Evolutionary conservation across 2,113 vertebrate genomes (phyloP).

Genomic region (Platysternon megacephalum): DNA sequence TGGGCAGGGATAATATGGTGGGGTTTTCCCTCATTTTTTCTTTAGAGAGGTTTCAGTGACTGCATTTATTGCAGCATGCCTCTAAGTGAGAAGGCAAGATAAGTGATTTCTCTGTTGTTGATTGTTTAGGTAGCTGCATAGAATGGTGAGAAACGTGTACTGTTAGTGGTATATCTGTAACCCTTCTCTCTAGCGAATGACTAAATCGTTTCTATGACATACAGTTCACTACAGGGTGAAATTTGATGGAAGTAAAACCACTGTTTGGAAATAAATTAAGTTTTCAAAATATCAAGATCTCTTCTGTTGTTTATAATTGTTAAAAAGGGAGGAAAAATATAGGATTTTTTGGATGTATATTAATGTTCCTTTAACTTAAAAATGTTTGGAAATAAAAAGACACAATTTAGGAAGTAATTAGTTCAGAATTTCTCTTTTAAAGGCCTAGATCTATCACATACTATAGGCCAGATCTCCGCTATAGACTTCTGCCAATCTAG

Average conservation of each 20-base stretch:
- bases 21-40: not conserved
- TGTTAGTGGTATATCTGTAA: not conserved
- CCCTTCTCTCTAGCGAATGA: not conserved
- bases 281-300: not conserved
- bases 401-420: not conserved
- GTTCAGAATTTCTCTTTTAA: not conserved
- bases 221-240: not conserved
- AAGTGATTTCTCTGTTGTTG: not conserved
- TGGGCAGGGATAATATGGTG: not conserved
- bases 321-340: fast-evolving
- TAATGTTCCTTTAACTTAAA: not conserved
- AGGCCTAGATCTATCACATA: not conserved
- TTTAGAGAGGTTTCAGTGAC: not conserved
- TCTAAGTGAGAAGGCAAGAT: not conserved
- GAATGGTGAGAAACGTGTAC: not conserved
- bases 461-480: not conserved
- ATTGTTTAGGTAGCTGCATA: not conserved
- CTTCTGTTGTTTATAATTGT: not conserved
- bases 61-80: not conserved
- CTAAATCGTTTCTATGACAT: fast-evolving
- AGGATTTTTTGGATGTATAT: not conserved
- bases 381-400: not conserved
- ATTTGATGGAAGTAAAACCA: not conserved
- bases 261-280: not conserved
- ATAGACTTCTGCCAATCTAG: not conserved